Conservation (phyloP, 2,113 vertebrate genomes). For the Rhagologus leucostigma region DNA sequence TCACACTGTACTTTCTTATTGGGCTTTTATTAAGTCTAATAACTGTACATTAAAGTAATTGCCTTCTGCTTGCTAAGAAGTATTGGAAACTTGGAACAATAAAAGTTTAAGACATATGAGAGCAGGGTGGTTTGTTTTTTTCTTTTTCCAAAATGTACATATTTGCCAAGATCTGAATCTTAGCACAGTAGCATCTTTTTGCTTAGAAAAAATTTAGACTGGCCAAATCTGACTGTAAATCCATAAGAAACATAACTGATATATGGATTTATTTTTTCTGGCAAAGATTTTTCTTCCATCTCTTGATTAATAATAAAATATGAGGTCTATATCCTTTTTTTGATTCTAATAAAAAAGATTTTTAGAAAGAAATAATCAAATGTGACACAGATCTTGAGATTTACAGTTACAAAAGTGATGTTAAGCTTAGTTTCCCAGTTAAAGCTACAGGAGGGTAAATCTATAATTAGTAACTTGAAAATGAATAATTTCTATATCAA, state of each 20-base stretch:
- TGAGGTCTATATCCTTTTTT: neutral
- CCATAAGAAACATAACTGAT: neutral
- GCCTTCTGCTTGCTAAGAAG: slow-evolving; percentile 3
- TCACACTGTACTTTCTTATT: slow-evolving; percentile 27
- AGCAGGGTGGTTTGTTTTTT: accelerated
- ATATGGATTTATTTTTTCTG: neutral
- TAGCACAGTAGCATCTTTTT: neutral
- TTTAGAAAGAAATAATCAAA: neutral
- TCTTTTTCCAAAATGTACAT: neutral
- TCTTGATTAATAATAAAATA: neutral
- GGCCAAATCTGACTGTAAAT: neutral
- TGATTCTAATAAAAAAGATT: neutral
- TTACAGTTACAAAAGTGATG: neutral
- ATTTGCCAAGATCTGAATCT: neutral
- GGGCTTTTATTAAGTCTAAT: slow-evolving; percentile 59
- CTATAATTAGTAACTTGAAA: neutral
- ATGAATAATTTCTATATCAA: neutral
- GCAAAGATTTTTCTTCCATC: neutral
- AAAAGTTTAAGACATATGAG: neutral
- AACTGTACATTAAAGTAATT: slow-evolving; percentile 6
- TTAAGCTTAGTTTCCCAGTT: neutral
- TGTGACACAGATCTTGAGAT: neutral
- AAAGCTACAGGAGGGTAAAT: neutral
- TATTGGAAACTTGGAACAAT: neutral
- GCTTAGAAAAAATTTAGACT: neutral